A percentile compares a stretch with the other conserved stretches of the same genome.
Conservation (phyloP, 2,888 invertebrate species). For the Lagria hirta region DNA sequence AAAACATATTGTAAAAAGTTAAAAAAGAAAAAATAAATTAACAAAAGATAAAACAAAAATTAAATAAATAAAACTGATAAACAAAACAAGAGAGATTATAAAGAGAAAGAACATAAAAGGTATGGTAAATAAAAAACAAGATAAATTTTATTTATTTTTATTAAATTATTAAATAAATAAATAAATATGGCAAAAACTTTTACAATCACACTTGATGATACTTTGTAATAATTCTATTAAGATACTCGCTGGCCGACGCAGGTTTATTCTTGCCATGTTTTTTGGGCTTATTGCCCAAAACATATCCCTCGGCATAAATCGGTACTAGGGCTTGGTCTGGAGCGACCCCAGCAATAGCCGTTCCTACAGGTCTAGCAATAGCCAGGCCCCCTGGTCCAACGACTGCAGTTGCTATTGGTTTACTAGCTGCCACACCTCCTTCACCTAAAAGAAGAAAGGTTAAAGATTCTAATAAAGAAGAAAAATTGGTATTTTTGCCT, state of each 20-base stretch:
- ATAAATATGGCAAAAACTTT: too few species aligned
- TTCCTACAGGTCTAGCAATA: slow-evolving; percentile 69
- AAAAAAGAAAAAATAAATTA: too few species aligned
- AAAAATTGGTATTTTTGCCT: slow-evolving; percentile 33
- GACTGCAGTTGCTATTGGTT: slow-evolving; percentile 71
- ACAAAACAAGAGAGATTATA: too few species aligned
- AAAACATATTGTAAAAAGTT: too few species aligned
- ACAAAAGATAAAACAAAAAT: too few species aligned
- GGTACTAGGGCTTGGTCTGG: slow-evolving; percentile 55
- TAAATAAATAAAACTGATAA: too few species aligned
- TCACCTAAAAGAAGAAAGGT: slow-evolving; percentile 57
- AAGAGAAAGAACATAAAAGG: too few species aligned
- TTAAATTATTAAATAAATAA: too few species aligned
- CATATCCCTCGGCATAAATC: slow-evolving; percentile 42
- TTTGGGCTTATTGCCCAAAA: slow-evolving; percentile 32
- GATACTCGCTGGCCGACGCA: slow-evolving; percentile 40
- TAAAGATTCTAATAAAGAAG: neutral
- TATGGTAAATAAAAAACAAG: too few species aligned
- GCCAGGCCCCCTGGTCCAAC: slow-evolving; percentile 71
- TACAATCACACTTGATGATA: slow-evolving; percentile 46
- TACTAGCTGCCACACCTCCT: slow-evolving; percentile 71
- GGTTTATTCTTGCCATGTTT: slow-evolving; percentile 28
- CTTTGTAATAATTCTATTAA: slow-evolving; percentile 50
- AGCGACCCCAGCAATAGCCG: slow-evolving; percentile 72
- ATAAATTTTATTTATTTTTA: too few species aligned